Evolutionary conservation across 2,888 invertebrate species (phyloP).

Genomic region (Mesochorus sp.): DNA sequence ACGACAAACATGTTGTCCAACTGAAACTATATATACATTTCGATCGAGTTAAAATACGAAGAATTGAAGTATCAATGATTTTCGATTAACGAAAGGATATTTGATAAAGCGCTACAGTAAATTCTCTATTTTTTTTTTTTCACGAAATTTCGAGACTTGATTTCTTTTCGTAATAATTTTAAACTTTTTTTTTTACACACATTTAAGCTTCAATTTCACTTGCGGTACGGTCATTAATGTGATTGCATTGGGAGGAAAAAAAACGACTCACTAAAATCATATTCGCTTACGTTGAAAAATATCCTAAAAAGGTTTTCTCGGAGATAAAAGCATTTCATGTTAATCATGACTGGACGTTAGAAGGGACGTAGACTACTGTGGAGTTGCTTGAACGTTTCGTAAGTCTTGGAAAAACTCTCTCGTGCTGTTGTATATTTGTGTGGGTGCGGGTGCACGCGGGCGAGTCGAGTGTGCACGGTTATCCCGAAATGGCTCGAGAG

Average conservation of each 20-base stretch:
- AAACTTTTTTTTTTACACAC: no score
- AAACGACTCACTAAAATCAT: not conserved
- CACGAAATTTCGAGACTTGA: not conserved
- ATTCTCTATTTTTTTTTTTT: no score
- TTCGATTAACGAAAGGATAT: not conserved
- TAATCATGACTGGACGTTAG: conserved; percentile 45
- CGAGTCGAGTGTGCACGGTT: conserved; percentile 52
- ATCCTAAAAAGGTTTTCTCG: not conserved
- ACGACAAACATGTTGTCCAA: conserved; percentile 61
- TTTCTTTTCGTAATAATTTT: no score
- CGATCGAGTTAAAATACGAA: conserved; percentile 14
- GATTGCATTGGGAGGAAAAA: not conserved
- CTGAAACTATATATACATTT: conserved; percentile 26
- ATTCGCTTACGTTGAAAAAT: not conserved
- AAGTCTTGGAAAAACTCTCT: conserved; percentile 43
- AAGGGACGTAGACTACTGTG: conserved; percentile 8
- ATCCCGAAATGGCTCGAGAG: conserved; percentile 63
- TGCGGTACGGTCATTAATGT: no score
- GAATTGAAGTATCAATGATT: conserved; percentile 10
- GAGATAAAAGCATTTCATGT: conserved; percentile 13
- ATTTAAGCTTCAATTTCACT: no score
- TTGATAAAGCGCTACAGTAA: no score
- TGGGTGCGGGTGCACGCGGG: conserved; percentile 9
- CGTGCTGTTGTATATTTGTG: not conserved
- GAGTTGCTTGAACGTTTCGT: conserved; percentile 40